Conservation (phyloP, 2,797 vertebrate species). For the Sebastes itinus region DNA sequence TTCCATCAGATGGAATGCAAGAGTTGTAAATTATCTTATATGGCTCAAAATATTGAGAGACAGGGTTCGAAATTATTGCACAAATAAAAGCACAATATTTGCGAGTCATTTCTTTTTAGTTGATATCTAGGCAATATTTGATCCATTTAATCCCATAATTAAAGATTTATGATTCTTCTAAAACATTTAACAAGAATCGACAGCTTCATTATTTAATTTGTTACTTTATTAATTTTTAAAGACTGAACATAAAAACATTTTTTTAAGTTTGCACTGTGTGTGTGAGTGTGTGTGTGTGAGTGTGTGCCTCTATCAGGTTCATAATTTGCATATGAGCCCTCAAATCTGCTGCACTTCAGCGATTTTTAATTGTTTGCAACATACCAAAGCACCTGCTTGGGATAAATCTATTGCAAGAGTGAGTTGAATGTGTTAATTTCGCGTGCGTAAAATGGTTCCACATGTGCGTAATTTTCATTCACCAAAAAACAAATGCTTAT, state of each 20-base stretch:
- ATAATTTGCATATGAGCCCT: not conserved
- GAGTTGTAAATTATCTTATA: not conserved
- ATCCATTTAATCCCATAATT: not conserved
- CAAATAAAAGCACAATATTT: not conserved
- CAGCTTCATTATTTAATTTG: not conserved
- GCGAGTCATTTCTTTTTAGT: not conserved
- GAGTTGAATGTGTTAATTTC: not conserved
- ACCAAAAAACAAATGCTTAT: not conserved
- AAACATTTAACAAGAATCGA: not conserved
- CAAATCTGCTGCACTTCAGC: not conserved
- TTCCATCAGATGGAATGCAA: conserved; percentile 5
- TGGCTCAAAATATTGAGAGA: not conserved
- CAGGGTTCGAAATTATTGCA: not conserved
- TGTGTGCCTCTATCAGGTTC: not conserved
- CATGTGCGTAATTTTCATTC: not conserved
- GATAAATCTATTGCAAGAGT: not conserved
- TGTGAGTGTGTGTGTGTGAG: not conserved
- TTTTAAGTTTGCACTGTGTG: not conserved
- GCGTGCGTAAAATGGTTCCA: conserved; percentile 25
- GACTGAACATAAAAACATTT: not conserved
- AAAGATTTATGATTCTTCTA: not conserved
- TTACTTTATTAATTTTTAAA: not conserved
- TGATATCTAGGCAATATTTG: not conserved
- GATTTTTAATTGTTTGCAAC: not conserved
- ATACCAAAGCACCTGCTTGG: not conserved